Conservation (phyloP, 2,888 invertebrate genomes). For the Exephanes ischioxanthus region DNA sequence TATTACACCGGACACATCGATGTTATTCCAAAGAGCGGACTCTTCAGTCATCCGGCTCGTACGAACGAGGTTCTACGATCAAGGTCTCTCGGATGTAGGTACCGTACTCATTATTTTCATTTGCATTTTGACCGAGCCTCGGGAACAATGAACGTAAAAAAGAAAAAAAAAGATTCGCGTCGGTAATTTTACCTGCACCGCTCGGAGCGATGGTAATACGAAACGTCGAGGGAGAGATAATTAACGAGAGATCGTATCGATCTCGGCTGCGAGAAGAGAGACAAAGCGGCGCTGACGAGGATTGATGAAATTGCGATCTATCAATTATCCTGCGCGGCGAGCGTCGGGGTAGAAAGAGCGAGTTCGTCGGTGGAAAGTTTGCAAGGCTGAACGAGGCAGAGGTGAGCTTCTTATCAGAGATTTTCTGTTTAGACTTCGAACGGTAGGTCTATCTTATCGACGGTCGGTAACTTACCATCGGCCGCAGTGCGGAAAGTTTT, state of each 20-base stretch:
- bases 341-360: background rate
- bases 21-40: slow-evolving; percentile 8
- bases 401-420: background rate
- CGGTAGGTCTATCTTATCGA: background rate
- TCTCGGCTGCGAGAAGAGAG: slow-evolving; percentile 11
- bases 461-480: slow-evolving; percentile 10
- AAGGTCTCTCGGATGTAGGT: slow-evolving; percentile 29
- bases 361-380: background rate
- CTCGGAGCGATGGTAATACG: background rate
- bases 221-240: slow-evolving; percentile 36
- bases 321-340: background rate
- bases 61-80: slow-evolving; percentile 36
- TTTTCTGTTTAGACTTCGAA: background rate
- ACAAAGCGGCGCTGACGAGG: slow-evolving; percentile 17
- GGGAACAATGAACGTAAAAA: slow-evolving; percentile 26
- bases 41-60: slow-evolving; percentile 25
- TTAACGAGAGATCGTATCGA: slow-evolving; percentile 46
- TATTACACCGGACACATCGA: slow-evolving; percentile 42
- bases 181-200: background rate
- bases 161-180: slow-evolving; percentile 3
- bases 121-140: background rate
- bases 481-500: background rate
- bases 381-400: background rate
- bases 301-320: slow-evolving; percentile 19
- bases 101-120: slow-evolving; percentile 38